Conservation (phyloP, 2,797 vertebrate species). For the Acipenser transmontanus region DNA sequence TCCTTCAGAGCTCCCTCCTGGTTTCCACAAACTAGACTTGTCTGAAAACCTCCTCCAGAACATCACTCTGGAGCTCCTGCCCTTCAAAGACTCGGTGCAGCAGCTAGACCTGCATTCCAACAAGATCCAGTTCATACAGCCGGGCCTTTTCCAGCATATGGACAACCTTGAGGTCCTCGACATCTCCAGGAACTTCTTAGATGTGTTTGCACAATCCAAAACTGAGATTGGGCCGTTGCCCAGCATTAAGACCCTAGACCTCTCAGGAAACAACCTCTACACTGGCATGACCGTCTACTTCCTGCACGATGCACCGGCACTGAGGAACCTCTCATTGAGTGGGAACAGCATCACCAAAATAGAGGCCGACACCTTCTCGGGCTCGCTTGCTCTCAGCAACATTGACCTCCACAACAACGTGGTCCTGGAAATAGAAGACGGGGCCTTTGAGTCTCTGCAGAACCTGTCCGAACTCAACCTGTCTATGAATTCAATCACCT, state of each 20-base stretch:
- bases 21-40: conserved; percentile 68
- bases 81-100: conserved; percentile 52
- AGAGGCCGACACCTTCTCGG: conserved; percentile 61
- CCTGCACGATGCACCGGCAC: conserved; percentile 62
- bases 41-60: conserved; percentile 80
- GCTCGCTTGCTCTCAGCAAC: conserved; percentile 52
- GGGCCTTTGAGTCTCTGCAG: conserved; percentile 73
- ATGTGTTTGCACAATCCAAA: conserved; percentile 54
- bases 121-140: conserved; percentile 74
- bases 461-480: conserved; percentile 76
- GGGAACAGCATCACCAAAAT: conserved; percentile 86
- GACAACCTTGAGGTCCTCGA: conserved; percentile 66
- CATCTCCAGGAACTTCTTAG: conserved; percentile 76
- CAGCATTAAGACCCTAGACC: conserved; percentile 64
- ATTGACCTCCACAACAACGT: conserved; percentile 87
- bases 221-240: conserved; percentile 62
- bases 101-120: conserved; percentile 76
- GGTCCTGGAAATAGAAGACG: conserved; percentile 87
- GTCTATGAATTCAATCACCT: conserved; percentile 89
- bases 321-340: conserved; percentile 70
- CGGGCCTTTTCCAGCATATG: conserved; percentile 69
- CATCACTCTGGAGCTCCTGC: conserved; percentile 59
- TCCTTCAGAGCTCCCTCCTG: conserved; percentile 55
- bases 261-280: conserved; percentile 82
- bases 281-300: conserved; percentile 76